Evolutionary conservation across 2,113 vertebrate species (phyloP), one percentile per base, ranked within the genome.

Genomic region (Tragelaphus strepsiceros): DNA sequence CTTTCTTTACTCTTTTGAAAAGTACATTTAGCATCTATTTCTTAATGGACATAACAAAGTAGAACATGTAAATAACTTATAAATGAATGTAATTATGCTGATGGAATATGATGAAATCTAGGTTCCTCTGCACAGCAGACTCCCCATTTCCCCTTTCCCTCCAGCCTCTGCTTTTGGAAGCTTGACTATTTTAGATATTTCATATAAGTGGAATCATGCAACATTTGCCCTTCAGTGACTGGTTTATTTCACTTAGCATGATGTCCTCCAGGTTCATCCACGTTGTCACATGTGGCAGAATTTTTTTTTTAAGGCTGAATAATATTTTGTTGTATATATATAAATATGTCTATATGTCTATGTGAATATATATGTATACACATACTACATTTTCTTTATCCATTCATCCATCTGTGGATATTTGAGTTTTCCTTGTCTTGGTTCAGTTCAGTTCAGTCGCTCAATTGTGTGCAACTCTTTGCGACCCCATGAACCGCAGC

Each of bases 391-490:
- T 77, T 89, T 64, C 35, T 78, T 86, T n/a, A 46, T 56, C 16
- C 78, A 59, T 71, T 46, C 9, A 46, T 62, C 56, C 22, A 35
- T 26, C 21, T 78, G 0, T 61, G 67, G 67, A 71, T 71, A 71
- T 71, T 71, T 71, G 67, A 49, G 16, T 16, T 54, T 35, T 53
- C 28, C 14, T 3, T 61, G 13, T 77, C 26, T 91, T 85, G 81
- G 56, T 49, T 86, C 17, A 67, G 32, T n/a, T 67, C 62, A 67
- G 62, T 67, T 67, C 64, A 67, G 62, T 67, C 4, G 1, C 64
- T 35, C 32, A 21, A 7, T 67, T 1, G 0, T 19, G 62, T 67
- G 17, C 4, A 0, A 35, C 32, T 21, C 32, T 67, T 21, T 67
- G 64, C 2, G 2, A 67, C 32, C 32, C 32, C 64, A 21, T 11